phyloP scores from a whole-genome alignment of 2,113 vertebrate genomes.

The Leptobrachium leishanense region DNA sequence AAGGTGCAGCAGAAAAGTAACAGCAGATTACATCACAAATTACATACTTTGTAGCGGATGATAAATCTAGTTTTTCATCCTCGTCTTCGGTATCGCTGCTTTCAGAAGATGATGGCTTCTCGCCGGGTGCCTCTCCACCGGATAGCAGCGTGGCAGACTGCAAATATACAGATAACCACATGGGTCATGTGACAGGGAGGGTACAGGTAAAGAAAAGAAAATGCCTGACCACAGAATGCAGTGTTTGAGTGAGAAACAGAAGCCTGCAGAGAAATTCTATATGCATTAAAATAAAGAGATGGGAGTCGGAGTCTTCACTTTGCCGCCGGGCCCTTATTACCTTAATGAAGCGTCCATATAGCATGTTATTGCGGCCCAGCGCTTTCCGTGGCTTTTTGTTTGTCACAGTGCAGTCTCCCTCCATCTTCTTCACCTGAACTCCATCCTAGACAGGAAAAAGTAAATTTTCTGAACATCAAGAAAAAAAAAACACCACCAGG shows the following conservation, averaged over 20 bases:
- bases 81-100: slow-evolving; percentile 66
- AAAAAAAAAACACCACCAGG: neutral
- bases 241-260: too few relatives aligned
- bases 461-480: neutral
- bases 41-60: slow-evolving; percentile 69
- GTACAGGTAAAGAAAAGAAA: too few relatives aligned
- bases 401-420: slow-evolving; percentile 63
- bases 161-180: neutral
- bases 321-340: slow-evolving; percentile 56
- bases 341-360: slow-evolving; percentile 91
- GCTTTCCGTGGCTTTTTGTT: slow-evolving; percentile 72
- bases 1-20: too few relatives aligned
- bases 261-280: too few relatives aligned
- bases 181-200: too few relatives aligned
- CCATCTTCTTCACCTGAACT: slow-evolving; percentile 67
- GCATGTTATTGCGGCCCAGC: slow-evolving; percentile 51
- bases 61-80: slow-evolving; percentile 77
- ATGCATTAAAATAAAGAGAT: too few relatives aligned
- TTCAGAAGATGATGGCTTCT: slow-evolving; percentile 47
- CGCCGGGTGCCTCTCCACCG: slow-evolving; percentile 63
- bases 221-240: too few relatives aligned
- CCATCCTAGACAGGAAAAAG: slow-evolving; percentile 68
- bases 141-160: slow-evolving; percentile 80
- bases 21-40: too few relatives aligned
- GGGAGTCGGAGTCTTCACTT: too few relatives aligned